Base-by-base conservation (phyloP, 2,888 invertebrate species). In the Scrobipalpa atriplicella region DNA sequence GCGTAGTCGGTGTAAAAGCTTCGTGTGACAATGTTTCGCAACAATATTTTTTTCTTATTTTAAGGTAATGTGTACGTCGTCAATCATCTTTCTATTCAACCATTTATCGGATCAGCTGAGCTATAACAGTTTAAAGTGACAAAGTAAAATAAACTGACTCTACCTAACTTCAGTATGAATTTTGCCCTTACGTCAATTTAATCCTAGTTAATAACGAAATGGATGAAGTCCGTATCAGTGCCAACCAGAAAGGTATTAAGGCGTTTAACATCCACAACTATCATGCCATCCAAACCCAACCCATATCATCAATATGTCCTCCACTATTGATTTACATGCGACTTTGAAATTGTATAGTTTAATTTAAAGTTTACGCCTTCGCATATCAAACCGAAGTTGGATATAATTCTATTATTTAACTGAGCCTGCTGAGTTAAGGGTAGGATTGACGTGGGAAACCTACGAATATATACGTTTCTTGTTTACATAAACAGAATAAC, bases 281-380 rank as follows among this genome's bases (percentile, higher is more conserved):
- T 29, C 29, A 29, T 5, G 5, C 29, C 29, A 5, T 29, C 29
- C 29, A 29, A 29, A 29, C 43, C 47, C 16, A n/a, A 16, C 47
- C 47, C 16, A 47, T 16, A 47, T 16, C 47, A 47, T 47, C n/a
- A n/a, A 43, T 13, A 47, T n/a, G n/a, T 47, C n/a, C 16, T 47
- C n/a, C 10, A 16, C 11, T 39, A 16, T 47, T 47, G 16, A 16
- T 47, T 47, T 47, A 8, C 47, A n/a, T 16, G 6, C 47, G 47
- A n/a, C 47, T 47, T n/a, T n/a, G 47, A 16, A n/a, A 43, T 43
- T 13, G 13, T 43, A 13, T 43, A 43, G 43, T 43, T 43, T 43
- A 43, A 47, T 43, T 43, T 43, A 43, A 47, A 47, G n/a, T 47
- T 47, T 47, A n/a, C 47, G 47, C 16, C 47, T 47, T 60, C 11